Base-by-base conservation (phyloP, 2,888 invertebrate species). In the Aporophyla lueneburgensis region DNA sequence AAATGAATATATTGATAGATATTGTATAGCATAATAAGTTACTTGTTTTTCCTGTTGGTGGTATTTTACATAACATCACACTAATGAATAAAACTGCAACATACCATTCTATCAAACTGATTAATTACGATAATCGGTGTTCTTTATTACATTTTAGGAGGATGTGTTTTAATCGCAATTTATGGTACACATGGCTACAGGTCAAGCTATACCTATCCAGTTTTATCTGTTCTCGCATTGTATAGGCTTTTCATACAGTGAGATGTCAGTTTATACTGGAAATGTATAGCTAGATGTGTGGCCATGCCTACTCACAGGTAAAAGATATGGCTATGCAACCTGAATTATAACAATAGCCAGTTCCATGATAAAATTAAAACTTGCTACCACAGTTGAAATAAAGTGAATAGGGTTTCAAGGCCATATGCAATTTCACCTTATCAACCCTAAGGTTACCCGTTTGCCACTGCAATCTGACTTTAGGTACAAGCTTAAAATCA, bases 1-100 rank as follows among this genome's bases (percentile, higher is more conserved):
- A 24, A 56, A 71, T 63, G 33, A 78, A 43, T 43, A 14, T 9
- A 27, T 68, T 68, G 43, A 24, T 27, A 16, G 21, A n/a, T 33
- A 49, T 4, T 46, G 24, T 53, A 16, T 33, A 53, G 56, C n/a
- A 43, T 43, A 56, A 27, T 16, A 21, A 0, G 2, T 27, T 62
- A 40, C 4, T 10, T 21, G 16, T 51, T 70, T 59, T 43, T 77
- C 54, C 49, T 56, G 27, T 27, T 69, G 40, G 14, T 46, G 2
- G 6, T 21, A 53, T 59, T 75, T 66, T 5, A 33, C 1, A 46
- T 46, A 46, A 46, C 43, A 46, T 46, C 10, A 46, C 43, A 51
- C 5, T 16, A 74, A 59, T 46, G 19, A 46, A 53, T 21, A 7
- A 27, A 46, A 53, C 14, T 2, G 6, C 27, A 68, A 58, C 6